A percentile compares a stretch with the other conserved stretches of the same genome.
These are phyloP conservation scores for Eclectus roratus DNA, from an alignment of 2,113 vertebrate genomes.

Conservation along the genomic window DNA sequence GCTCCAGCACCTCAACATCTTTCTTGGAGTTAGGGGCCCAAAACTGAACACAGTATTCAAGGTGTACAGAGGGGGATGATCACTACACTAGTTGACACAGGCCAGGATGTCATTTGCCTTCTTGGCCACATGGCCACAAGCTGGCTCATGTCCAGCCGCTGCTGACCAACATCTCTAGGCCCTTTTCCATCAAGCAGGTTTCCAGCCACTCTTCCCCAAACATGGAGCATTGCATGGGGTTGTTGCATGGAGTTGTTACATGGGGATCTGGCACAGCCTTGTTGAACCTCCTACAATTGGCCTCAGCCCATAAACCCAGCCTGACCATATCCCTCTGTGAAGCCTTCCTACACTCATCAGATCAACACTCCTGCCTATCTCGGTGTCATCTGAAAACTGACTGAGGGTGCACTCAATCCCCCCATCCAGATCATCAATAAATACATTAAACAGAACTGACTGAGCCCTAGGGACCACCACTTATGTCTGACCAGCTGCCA, in stretches of 20 bases:
- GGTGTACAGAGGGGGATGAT: neutral
- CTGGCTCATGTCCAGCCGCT: neutral
- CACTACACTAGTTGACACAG: neutral
- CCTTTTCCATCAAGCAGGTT: neutral
- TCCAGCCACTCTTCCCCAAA: neutral
- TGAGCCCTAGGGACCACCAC: neutral
- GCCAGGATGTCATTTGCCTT: neutral
- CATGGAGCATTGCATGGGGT: neutral
- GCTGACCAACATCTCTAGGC: neutral
- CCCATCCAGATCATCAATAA: neutral
- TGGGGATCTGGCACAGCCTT: neutral
- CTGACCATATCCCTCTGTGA: neutral
- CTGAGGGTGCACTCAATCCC: neutral
- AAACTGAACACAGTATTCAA: neutral
- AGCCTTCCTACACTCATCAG: neutral
- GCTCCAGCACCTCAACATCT: neutral
- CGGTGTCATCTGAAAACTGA: neutral
- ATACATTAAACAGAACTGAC: neutral
- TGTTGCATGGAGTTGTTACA: neutral
- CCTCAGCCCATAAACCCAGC: neutral
- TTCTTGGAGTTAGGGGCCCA: neutral
- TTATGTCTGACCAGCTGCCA: neutral
- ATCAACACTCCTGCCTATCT: neutral
- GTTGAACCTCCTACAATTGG: neutral
- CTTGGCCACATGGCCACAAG: neutral